Base-by-base conservation (phyloP, 2,888 invertebrate genomes). In the Cheilosia soror region DNA sequence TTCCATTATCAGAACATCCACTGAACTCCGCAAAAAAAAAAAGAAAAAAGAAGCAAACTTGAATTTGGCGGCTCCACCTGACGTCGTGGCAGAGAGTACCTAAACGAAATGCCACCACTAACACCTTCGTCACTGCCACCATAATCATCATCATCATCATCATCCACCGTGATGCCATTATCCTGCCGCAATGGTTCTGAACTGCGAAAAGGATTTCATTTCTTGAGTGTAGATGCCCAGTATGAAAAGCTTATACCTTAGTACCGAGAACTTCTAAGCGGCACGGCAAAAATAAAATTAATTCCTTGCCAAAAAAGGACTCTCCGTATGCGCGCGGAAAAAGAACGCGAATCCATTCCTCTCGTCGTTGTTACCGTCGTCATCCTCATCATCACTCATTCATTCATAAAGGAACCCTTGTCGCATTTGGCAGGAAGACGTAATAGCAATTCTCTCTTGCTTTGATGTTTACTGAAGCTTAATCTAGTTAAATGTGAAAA, bases 1-100 rank as follows among this genome's bases (percentile, higher is more conserved):
- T 81, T 75, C 81, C 81, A 81, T 81, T 81, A 81, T 75, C 81
- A 76, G 80, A 40, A 68, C 68, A 80, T 80, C 44, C 71, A 79
- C 42, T 5, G 15, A 63, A 65, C 7, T 25, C 13, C 20, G 31
- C 33, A 9, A 9, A 15, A 40, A 71, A 20, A 49, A 55, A 49
- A 29, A 25, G n/a, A 44, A 55, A 51, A 51, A 40, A 42, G 25
- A 71, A 33, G 49, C 37, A 66, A 75, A 75, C 60, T 51, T 69
- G 69, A 75, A 75, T 69, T 81, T 69, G 33, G 11, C 69, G 25
- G 69, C 63, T 76, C 57, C 51, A 75, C 81, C 81, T 81, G 63
- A 11, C 37, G n/a, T 25, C 20, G 42, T n/a, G 44, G 7, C 44
- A 15, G n/a, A 58, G 55, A 69, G 69, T 49, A 80, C 73, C 66